Evolutionary conservation across 2,797 vertebrate species (phyloP).

Genomic region (Notamacropus eugenii): DNA sequence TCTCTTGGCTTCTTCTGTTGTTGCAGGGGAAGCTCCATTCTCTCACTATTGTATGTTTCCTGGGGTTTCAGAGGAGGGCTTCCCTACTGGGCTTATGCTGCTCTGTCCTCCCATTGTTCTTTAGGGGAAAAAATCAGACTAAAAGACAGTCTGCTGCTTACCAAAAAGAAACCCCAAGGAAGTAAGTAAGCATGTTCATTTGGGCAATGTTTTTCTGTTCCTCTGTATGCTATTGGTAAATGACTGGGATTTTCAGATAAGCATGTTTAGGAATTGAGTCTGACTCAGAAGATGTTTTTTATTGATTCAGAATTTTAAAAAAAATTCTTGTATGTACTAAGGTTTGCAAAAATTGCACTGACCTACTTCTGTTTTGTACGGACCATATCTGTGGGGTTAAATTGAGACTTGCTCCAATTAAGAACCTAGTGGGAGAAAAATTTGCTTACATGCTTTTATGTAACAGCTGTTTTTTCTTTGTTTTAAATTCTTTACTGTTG

Average conservation of each 20-base stretch:
- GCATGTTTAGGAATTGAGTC: constrained; percentile 23
- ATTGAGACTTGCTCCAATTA: constrained; percentile 58
- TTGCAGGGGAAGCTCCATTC: neutral
- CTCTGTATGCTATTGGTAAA: constrained; percentile 28
- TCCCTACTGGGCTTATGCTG: constrained; percentile 8
- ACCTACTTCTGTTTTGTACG: constrained; percentile 71
- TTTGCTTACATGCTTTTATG: constrained; percentile 41
- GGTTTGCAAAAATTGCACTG: constrained; percentile 61
- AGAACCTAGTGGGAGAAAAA: constrained; percentile 52
- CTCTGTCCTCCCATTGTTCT: neutral
- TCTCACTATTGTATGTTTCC: neutral
- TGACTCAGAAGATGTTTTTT: constrained; percentile 31
- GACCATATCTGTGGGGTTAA: constrained; percentile 60
- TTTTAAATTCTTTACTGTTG: constrained; percentile 58
- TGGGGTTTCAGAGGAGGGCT: constrained; percentile 14
- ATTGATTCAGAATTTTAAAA: constrained; percentile 47
- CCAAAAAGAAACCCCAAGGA: constrained; percentile 11
- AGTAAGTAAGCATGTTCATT: constrained; percentile 15
- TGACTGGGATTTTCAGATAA: constrained; percentile 31
- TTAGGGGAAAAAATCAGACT: constrained; percentile 28
- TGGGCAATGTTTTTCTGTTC: constrained; percentile 45
- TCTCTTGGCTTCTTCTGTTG: neutral
- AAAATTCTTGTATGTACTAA: constrained; percentile 46
- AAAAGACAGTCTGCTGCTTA: constrained; percentile 11
- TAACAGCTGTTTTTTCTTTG: neutral